phyloP scores from a whole-genome alignment of 2,113 vertebrate species.

The Burhinus bistriatus region DNA sequence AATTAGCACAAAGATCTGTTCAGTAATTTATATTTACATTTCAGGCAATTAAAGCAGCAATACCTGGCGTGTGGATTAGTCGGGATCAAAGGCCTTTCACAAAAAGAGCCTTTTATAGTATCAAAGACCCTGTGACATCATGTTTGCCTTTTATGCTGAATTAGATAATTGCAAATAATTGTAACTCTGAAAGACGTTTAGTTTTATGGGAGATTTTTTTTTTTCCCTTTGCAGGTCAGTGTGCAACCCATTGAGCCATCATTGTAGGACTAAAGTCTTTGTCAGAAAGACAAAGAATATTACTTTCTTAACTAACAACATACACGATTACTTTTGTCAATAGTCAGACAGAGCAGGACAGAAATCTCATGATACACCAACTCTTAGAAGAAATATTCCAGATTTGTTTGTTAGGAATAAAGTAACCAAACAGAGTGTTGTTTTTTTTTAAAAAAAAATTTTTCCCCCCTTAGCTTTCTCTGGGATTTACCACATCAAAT shows the following conservation, averaged over 20 bases:
- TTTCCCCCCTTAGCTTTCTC: background rate
- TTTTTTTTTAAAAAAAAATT: no score
- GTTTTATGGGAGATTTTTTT: background rate
- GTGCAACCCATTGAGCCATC: constrained; percentile 47
- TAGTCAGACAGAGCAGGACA: background rate
- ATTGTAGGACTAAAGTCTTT: constrained; percentile 10
- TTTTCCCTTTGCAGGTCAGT: background rate
- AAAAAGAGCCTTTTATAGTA: constrained; percentile 43
- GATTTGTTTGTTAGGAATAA: background rate
- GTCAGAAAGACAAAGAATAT: constrained; percentile 19
- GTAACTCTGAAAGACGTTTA: constrained; percentile 44
- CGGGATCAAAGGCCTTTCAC: constrained; percentile 48
- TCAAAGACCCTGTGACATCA: constrained; percentile 47
- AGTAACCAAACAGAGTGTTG: background rate
- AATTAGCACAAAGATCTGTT: constrained; percentile 17
- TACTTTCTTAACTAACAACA: background rate
- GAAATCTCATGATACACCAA: background rate
- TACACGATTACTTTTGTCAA: background rate
- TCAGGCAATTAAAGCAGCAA: constrained; percentile 61
- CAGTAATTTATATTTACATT: constrained; percentile 67
- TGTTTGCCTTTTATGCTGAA: constrained; percentile 54
- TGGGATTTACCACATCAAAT: background rate
- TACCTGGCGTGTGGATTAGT: constrained; percentile 53
- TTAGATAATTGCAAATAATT: constrained; percentile 61
- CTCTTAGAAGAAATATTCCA: background rate